Evolutionary conservation across 1,140 invertebrate genomes (phyloP).

Genomic region (Trichomalopsis sarcophagae): DNA sequence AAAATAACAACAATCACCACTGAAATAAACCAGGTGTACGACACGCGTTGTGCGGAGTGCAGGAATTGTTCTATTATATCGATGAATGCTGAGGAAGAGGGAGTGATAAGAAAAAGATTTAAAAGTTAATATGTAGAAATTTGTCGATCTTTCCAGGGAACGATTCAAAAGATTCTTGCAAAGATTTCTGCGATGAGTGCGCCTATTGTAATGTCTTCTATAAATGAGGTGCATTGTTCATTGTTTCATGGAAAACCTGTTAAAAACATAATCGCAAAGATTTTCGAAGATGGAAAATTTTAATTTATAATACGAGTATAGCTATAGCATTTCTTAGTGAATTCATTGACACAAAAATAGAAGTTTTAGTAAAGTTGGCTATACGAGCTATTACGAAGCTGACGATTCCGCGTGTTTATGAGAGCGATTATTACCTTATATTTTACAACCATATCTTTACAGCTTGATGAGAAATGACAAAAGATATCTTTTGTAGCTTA

Average conservation of each 20-base stretch:
- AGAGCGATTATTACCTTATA: not conserved
- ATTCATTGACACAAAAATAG: not conserved
- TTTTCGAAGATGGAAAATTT: not conserved
- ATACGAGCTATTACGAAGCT: not conserved
- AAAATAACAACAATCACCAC: not conserved
- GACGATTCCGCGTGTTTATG: not conserved
- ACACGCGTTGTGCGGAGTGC: too few species aligned
- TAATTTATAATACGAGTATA: not conserved
- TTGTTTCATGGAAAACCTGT: not conserved
- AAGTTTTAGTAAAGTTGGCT: not conserved
- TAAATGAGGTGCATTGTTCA: conserved; percentile 13
- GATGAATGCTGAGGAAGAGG: not conserved
- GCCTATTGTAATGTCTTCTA: not conserved
- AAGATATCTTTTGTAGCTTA: not conserved
- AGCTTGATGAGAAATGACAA: not conserved
- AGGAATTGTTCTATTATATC: too few species aligned
- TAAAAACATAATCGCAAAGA: not conserved
- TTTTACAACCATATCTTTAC: not conserved
- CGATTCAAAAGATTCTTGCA: not conserved
- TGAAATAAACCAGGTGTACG: conserved; percentile 12
- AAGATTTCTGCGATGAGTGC: not conserved
- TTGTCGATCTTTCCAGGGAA: not conserved
- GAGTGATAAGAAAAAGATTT: not conserved
- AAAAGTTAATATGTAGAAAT: not conserved
- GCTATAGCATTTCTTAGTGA: too few species aligned